Evolutionary conservation across 2,888 invertebrate species (phyloP).

Genomic region (Napeogenes sylphis): DNA sequence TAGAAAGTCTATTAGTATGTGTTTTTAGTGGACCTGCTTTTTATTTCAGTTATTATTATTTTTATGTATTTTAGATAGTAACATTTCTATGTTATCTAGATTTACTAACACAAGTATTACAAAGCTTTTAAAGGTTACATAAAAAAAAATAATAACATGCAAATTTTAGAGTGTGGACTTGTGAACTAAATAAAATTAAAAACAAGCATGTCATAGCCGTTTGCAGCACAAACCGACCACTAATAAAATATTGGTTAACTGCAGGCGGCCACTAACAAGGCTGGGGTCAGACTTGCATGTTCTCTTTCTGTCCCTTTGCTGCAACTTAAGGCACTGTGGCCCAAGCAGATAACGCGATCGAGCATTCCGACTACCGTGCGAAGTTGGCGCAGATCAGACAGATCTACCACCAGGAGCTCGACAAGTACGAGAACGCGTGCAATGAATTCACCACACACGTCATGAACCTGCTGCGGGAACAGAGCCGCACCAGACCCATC

Average conservation of each 20-base stretch:
- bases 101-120: too few species aligned
- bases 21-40: too few species aligned
- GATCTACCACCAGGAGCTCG: conserved; percentile 99
- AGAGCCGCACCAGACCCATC: conserved; percentile 97
- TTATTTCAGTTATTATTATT: too few species aligned
- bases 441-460: conserved; percentile 99
- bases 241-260: conserved; percentile 1
- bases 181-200: not conserved
- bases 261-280: conserved; percentile 14
- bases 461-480: conserved; percentile 96
- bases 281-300: conserved; percentile 52
- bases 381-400: conserved; percentile 98
- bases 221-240: not conserved
- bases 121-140: too few species aligned
- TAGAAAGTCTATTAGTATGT: too few species aligned
- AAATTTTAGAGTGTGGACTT: not conserved
- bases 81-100: too few species aligned
- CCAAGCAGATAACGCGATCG: conserved; percentile 95
- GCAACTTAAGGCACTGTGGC: conserved; percentile 80
- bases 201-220: not conserved
- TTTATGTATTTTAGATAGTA: too few species aligned
- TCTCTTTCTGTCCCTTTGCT: conserved; percentile 48
- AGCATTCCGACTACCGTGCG: conserved; percentile 99
- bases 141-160: not conserved
- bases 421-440: conserved; percentile 99